phyloP scores from a whole-genome alignment of 2,888 invertebrate genomes.

The Steromphala cineraria region DNA sequence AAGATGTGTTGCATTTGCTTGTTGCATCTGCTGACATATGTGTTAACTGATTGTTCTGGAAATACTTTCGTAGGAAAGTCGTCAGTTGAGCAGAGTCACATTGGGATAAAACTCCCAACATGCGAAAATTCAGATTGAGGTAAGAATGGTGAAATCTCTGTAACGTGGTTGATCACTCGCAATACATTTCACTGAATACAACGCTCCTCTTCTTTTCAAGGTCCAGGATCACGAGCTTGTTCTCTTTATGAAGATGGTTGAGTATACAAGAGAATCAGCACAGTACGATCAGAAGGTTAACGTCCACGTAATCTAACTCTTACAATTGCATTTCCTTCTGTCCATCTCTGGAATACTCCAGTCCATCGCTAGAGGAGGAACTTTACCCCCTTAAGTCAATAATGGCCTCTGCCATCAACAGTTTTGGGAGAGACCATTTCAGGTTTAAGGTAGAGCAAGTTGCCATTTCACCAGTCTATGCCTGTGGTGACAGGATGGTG shows the following conservation, averaged over 20 bases:
- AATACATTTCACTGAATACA: too few relatives aligned
- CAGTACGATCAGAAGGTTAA: too few relatives aligned
- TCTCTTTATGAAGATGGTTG: too few relatives aligned
- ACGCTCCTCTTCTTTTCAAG: too few relatives aligned
- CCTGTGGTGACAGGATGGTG: not conserved
- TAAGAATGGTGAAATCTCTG: slow-evolving; percentile 12
- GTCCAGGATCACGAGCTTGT: too few relatives aligned
- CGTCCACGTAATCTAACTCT: too few relatives aligned
- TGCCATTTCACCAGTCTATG: slow-evolving; percentile 2
- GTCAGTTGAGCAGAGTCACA: not conserved
- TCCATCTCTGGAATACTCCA: not conserved
- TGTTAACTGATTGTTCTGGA: not conserved
- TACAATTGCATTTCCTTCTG: too few relatives aligned
- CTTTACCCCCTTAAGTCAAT: not conserved
- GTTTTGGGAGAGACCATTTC: not conserved
- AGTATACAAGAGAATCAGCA: too few relatives aligned
- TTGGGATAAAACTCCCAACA: not conserved
- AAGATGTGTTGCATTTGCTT: not conserved
- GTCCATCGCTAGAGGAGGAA: not conserved
- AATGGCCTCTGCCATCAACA: not conserved
- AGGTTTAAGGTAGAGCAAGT: not conserved
- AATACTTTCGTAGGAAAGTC: slow-evolving; percentile 15
- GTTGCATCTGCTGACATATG: not conserved
- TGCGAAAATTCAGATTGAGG: slow-evolving; percentile 1
- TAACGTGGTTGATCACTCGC: not conserved